Conservation (phyloP, 2,888 invertebrate genomes). For the Eupithecia subfuscata region DNA sequence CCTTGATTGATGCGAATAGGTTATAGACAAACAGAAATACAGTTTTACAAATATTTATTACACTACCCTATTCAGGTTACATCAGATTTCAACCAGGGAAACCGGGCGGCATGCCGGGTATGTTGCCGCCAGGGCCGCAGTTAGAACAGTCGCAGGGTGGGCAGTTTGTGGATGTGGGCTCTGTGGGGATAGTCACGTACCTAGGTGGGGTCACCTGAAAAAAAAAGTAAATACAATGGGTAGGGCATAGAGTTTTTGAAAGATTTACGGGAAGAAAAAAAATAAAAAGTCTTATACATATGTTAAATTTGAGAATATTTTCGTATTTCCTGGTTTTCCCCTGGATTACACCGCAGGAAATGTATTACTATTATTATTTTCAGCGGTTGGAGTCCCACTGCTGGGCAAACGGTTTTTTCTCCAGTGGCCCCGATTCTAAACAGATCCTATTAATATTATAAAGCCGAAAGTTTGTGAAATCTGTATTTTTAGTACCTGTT, state of each 20-base stretch:
- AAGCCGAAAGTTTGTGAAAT: too few relatives aligned
- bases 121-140: conserved; percentile 29
- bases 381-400: too few relatives aligned
- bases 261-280: too few relatives aligned
- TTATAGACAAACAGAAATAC: neutral
- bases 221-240: neutral
- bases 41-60: neutral
- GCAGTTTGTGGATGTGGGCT: conserved; percentile 52
- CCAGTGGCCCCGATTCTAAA: neutral
- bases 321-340: too few relatives aligned
- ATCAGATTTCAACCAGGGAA: neutral
- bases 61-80: neutral
- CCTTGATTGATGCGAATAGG: too few relatives aligned
- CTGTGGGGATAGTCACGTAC: conserved; percentile 52
- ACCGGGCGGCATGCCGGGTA: neutral
- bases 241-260: too few relatives aligned
- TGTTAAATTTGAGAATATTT: too few relatives aligned
- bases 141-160: conserved; percentile 57
- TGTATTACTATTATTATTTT: too few relatives aligned
- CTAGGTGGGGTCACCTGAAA: conserved; percentile 53
- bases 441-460: too few relatives aligned
- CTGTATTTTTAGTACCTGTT: too few relatives aligned
- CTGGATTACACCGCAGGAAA: too few relatives aligned
- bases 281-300: too few relatives aligned
- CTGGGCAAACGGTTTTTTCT: neutral